Evolutionary conservation across 2,113 vertebrate genomes (phyloP), one percentile per base, ranked within the genome.

Genomic region (Glaucomys volans): DNA sequence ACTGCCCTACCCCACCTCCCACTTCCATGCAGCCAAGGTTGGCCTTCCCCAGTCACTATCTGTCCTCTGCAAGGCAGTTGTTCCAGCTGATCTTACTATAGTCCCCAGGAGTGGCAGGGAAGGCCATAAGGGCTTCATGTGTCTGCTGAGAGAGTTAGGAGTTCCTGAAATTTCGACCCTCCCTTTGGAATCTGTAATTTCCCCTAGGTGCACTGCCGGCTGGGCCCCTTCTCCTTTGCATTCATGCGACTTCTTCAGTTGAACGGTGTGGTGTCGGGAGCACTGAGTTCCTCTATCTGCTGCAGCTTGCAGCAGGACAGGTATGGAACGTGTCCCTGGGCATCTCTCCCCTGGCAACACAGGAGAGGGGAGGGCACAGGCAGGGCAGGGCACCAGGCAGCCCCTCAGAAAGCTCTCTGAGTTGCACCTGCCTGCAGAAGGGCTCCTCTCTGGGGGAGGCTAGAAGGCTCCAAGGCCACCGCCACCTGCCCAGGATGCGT

Each of bases 361-460:
- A 28, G 76, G 59, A 81, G 17, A 5, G 8, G 44, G 20, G 30
- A 47, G n/a, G 32, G 32, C 40, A 28, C 2, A 14, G 24, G 4
- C 35, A 44, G 74, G 57, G 16, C 17, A 10, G 37, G 74, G 50
- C 71, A 24, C 0, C 4, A 64, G 64, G 76, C 69, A 26, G 40
- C 4, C 0, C 12, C 62, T 18, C 44, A 20, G 24, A 50, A 35
- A 50, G 76, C 26, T 79, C 74, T 54, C 66, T n/a, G 32, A 18
- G 30, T 54, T 1, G 0, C 2, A 3, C n/a, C 13, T 37, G 37
- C 24, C 35, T 8, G 20, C 59, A 50, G 76, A n/a, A 8, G 40
- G 32, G 26, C 8, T 85, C 76, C 47, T 85, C 16, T 0, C 7
- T 0, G 4, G 0, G 5, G 3, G 13, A 76, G 17, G 20, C 47